phyloP scores from a whole-genome alignment of 2,113 vertebrate genomes.

The Montifringilla adamsi region DNA sequence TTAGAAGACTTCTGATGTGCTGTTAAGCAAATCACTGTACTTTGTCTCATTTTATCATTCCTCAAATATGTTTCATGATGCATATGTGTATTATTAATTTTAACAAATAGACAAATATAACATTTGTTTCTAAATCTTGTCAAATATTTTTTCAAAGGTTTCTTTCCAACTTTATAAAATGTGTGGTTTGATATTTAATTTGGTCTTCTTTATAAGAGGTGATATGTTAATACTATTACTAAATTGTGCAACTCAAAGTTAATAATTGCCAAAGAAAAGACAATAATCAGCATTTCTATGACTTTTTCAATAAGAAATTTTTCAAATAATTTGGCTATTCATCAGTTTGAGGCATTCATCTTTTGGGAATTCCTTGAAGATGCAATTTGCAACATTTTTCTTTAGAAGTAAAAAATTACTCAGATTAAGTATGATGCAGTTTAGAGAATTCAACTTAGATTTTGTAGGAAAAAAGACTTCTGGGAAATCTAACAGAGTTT shows the following conservation, averaged over 20 bases:
- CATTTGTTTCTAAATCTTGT: neutral
- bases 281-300: slow-evolving; percentile 9
- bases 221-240: neutral
- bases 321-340: neutral
- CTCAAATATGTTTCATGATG: neutral
- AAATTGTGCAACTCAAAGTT: neutral
- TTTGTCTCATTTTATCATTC: neutral
- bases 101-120: neutral
- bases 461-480: neutral
- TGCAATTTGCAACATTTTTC: neutral
- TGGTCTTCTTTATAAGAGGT: neutral
- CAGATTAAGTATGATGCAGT: neutral
- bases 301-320: neutral
- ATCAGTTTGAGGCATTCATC: neutral
- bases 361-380: neutral
- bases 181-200: neutral
- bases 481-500: neutral
- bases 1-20: neutral
- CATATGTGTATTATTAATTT: neutral
- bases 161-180: neutral
- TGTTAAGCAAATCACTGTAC: neutral
- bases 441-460: neutral
- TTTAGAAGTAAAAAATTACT: neutral
- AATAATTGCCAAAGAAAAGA: neutral
- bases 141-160: neutral